Evolutionary conservation across 2,888 invertebrate species (phyloP).

Genomic region (Andrena bucephala): DNA sequence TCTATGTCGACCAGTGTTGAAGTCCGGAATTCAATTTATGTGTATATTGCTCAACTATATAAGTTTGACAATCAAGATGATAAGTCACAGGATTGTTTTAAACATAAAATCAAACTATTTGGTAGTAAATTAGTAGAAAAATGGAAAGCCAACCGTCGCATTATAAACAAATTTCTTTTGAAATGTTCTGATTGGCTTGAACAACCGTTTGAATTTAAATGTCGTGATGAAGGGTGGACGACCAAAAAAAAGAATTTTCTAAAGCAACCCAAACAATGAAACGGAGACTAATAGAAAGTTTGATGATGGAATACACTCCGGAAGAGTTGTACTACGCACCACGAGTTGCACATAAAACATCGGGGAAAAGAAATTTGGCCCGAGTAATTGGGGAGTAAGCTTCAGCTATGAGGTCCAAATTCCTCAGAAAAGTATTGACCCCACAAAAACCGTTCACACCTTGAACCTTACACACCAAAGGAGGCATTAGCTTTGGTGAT

Average conservation of each 20-base stretch:
- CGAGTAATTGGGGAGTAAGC: background rate
- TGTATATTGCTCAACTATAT: background rate
- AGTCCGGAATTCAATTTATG: background rate
- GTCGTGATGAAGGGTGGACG: background rate
- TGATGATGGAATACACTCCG: background rate
- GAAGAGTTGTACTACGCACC: background rate
- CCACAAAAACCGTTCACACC: background rate
- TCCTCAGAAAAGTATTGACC: background rate
- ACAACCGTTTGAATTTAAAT: background rate
- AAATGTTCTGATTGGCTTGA: too few relatives aligned
- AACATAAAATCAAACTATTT: background rate
- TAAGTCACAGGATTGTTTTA: too few relatives aligned
- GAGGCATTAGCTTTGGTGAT: constrained; percentile 4
- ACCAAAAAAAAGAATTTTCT: background rate
- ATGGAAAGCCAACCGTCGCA: too few relatives aligned
- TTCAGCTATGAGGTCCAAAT: background rate
- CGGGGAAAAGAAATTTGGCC: background rate
- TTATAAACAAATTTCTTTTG: too few relatives aligned
- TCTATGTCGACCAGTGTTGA: background rate
- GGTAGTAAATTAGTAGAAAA: too few relatives aligned
- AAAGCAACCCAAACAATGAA: background rate
- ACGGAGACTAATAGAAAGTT: background rate
- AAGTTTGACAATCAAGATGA: too few relatives aligned
- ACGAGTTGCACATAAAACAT: background rate
- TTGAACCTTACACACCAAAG: background rate